Percentiles rank a stretch among this genome's conserved stretches.
These are phyloP conservation scores for Noctua pronuba DNA, from an alignment of 2,888 invertebrate species.

Conservation along the genomic window DNA sequence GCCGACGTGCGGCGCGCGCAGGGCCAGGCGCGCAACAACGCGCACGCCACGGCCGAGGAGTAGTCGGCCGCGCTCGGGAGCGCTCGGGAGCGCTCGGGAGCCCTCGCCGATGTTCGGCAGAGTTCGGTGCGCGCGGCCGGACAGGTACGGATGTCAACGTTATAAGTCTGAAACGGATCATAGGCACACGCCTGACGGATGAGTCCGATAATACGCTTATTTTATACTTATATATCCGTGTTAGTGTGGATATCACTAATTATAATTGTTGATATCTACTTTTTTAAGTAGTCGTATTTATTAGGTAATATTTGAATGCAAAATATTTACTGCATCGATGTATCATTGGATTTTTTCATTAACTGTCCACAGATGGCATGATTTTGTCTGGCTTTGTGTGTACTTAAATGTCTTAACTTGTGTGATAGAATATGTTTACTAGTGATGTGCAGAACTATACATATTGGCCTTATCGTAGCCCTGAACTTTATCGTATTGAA, in stretches of 20 bases:
- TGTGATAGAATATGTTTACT: constrained; percentile 59
- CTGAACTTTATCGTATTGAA: constrained; percentile 46
- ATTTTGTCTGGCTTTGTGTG: constrained; percentile 61
- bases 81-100: constrained; percentile 23
- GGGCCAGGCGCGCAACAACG: constrained; percentile 65
- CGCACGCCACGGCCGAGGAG: constrained; percentile 63
- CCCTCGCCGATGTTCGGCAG: constrained; percentile 6
- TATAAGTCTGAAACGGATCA: constrained; percentile 88
- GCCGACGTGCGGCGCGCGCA: constrained; percentile 91
- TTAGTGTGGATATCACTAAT: constrained; percentile 85
- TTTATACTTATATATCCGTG: constrained; percentile 88
- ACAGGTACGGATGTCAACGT: constrained; percentile 77
- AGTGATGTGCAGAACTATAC: constrained; percentile 57
- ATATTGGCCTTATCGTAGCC: constrained; percentile 56
- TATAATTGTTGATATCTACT: constrained; percentile 86
- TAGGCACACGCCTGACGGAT: constrained; percentile 83
- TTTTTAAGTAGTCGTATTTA: constrained; percentile 84
- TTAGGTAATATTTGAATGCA: constrained; percentile 75
- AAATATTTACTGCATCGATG: constrained; percentile 76
- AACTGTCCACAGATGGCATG: constrained; percentile 66
- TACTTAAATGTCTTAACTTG: constrained; percentile 59
- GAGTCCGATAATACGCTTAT: constrained; percentile 90
- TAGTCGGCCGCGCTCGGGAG: constrained; percentile 12
- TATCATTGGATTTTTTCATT: constrained; percentile 76
- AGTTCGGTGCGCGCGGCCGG: constrained; percentile 43